Evolutionary conservation across 2,888 invertebrate species (phyloP).

Genomic region (Chironomus tentans): DNA sequence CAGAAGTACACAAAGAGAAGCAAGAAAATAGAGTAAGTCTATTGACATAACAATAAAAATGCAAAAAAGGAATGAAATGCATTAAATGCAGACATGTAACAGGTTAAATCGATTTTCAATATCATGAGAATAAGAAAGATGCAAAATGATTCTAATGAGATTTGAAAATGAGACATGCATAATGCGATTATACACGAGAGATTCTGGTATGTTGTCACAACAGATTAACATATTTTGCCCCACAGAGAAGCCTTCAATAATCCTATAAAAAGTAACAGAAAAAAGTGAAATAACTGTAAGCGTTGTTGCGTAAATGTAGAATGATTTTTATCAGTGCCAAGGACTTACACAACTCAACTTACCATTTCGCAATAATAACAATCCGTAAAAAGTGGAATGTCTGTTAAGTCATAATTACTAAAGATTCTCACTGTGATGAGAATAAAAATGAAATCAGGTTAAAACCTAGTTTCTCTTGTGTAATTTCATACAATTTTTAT

Average conservation of each 20-base stretch:
- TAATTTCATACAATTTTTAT: not conserved
- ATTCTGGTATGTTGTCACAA: not conserved
- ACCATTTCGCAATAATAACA: too few species aligned
- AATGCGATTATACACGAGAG: not conserved
- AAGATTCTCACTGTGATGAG: too few species aligned
- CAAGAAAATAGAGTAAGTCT: not conserved
- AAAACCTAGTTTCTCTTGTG: too few species aligned
- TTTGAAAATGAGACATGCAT: conserved; percentile 5
- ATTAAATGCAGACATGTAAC: not conserved
- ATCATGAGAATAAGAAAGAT: too few species aligned
- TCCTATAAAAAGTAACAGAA: not conserved
- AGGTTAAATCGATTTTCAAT: not conserved
- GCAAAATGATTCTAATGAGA: conserved; percentile 14
- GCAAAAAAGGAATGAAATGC: not conserved
- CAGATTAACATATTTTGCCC: not conserved
- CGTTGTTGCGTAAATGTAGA: not conserved
- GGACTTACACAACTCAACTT: not conserved
- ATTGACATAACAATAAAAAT: conserved; percentile 8
- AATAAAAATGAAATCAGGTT: too few species aligned
- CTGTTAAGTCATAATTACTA: too few species aligned
- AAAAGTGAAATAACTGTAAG: conserved; percentile 9
- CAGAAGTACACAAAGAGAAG: not conserved
- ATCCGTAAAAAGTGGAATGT: too few species aligned
- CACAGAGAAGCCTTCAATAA: not conserved
- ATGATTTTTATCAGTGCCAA: conserved; percentile 1